Percentiles rank a stretch among this genome's conserved stretches.
Conservation (phyloP, 2,888 invertebrate genomes). For the Cantharis lateralis region DNA sequence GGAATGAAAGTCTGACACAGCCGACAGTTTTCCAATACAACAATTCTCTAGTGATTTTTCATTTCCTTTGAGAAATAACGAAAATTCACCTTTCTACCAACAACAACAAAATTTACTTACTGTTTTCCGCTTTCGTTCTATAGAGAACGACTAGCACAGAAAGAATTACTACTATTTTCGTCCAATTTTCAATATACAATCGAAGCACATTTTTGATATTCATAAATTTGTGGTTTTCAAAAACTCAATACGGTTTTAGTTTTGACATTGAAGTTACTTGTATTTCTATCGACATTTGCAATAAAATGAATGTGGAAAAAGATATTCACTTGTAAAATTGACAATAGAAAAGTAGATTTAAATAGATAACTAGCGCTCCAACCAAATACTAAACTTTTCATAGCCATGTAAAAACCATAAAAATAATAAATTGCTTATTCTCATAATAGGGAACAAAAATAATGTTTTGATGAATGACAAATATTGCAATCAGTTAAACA, state of each 20-base stretch:
- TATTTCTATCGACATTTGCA: background rate
- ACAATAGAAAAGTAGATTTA: background rate
- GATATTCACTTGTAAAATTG: background rate
- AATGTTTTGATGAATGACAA: background rate
- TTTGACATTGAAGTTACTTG: background rate
- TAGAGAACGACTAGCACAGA: background rate
- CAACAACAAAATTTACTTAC: slow-evolving; percentile 14
- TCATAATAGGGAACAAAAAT: background rate
- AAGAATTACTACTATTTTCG: too few relatives aligned
- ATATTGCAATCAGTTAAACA: background rate
- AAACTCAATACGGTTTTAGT: too few relatives aligned
- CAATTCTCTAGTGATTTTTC: slow-evolving; percentile 25
- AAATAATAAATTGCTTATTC: background rate
- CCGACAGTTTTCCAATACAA: slow-evolving; percentile 26
- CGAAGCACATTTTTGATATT: too few relatives aligned
- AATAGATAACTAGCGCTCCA: background rate
- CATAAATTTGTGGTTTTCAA: too few relatives aligned
- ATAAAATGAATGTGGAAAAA: background rate
- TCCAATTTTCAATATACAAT: too few relatives aligned
- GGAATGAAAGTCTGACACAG: slow-evolving; percentile 17
- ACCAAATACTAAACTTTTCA: background rate
- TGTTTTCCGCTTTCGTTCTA: background rate
- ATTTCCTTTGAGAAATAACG: slow-evolving; percentile 22
- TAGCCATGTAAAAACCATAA: background rate
- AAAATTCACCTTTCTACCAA: slow-evolving; percentile 19